A percentile compares a stretch with the other conserved stretches of the same genome.
These are phyloP conservation scores for Megalops atlanticus DNA, from an alignment of 2,113 vertebrate species.

Conservation along the genomic window DNA sequence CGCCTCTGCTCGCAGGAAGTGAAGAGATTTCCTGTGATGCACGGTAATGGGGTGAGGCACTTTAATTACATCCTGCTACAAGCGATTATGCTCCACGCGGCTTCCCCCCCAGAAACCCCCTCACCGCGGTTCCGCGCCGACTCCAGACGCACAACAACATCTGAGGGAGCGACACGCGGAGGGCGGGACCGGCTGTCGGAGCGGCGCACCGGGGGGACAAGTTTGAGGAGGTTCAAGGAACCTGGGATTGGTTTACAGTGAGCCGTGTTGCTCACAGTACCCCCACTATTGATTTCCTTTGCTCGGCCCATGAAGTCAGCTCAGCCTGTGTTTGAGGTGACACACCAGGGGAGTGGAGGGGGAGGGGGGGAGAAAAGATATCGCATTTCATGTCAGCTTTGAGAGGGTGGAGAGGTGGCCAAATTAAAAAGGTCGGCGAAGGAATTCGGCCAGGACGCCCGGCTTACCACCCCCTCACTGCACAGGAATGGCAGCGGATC, in stretches of 20 bases:
- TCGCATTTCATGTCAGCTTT: not conserved
- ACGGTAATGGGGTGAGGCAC: constrained; percentile 15
- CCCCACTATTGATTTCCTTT: not conserved
- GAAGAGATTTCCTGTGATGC: not conserved
- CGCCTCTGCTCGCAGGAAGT: not conserved
- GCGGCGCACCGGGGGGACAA: not conserved
- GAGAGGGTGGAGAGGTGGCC: not conserved
- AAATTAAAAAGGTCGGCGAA: constrained; percentile 13
- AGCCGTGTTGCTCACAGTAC: not conserved
- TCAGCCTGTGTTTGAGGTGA: not conserved
- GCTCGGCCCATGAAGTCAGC: not conserved
- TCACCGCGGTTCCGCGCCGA: not conserved
- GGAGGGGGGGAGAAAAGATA: not conserved
- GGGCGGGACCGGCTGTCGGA: too few species aligned
- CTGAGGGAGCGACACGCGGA: not conserved
- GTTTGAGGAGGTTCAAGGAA: not conserved
- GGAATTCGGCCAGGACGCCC: not conserved
- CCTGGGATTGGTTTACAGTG: not conserved
- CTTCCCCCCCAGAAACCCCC: too few species aligned
- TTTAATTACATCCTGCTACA: constrained; percentile 26
- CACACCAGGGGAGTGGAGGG: not conserved
- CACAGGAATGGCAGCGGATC: not conserved
- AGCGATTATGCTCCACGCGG: not conserved
- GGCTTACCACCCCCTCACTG: not conserved
- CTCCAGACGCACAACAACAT: not conserved